Evolutionary conservation across 2,797 vertebrate genomes (phyloP), one percentile per base, ranked within the genome.

Genomic region (Silurus lanzhouensis): DNA sequence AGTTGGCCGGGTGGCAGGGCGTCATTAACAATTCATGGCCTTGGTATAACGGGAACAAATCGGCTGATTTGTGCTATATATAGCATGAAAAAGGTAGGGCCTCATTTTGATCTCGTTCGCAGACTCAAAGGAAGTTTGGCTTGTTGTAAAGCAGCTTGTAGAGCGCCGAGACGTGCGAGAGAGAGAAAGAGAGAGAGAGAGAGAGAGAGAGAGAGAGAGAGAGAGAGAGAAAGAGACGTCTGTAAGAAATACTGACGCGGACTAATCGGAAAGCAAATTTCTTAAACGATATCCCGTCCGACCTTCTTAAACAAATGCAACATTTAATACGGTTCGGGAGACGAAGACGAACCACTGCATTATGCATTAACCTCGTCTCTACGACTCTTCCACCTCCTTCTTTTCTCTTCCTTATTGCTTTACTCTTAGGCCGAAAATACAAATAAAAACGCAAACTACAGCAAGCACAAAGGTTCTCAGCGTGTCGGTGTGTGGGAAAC

Each of bases 31-130:
- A 89, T 88, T 90, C 85, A 88, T 88, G 71, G 83, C 78, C 85
- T 83, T 76, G 70, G 75, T 81, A 61, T 88, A 91, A 90, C 75
- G 85, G 85, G 84, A 89, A 88, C 74, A 85, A 91, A 91, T 83
- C 79, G 84, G 75, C 78, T 74, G 83, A 88, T 84, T 87, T 71
- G 81, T 84, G 66, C 86, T 71, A 83, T 85, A 83, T 58, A 81
- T 84, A 66, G 66, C 66, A 71, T 12, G 9, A 20, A 70, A 75
- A 80, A 80, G 31, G 71, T 52, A 57, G 25, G 58, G 74, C 77
- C 27, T 38, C 67, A 55, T 27, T 27, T 81, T 48, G 17, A 63
- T 71, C 12, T 31, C 13, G 1, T 25, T 22, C 55, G 19, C 70
- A 67, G 71, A 38, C 25, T 60, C 55, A 38, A 38, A 77, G 17